Conservation (phyloP, 37 sponge, comb jelly and placozoan genomes). For the Chondrilla cf. caribensis region DNA sequence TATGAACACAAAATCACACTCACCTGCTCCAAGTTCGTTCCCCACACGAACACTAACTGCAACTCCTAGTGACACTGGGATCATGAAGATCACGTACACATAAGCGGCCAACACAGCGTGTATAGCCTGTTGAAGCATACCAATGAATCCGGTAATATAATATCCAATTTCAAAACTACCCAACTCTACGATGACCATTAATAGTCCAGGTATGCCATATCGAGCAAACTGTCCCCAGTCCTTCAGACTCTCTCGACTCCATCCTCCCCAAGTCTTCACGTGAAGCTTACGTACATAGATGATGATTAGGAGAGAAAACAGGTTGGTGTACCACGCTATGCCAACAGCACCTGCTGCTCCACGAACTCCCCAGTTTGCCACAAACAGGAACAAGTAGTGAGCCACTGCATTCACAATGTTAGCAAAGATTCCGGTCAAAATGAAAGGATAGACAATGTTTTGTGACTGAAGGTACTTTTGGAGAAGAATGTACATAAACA, state of each 20-base stretch:
- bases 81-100: not conserved
- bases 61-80: not conserved
- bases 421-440: not conserved
- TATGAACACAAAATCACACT: conserved; percentile 1
- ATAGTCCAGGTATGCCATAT: conserved; percentile 49
- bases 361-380: conserved; percentile 24
- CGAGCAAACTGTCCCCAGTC: conserved; percentile 52
- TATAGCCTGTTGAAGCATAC: conserved; percentile 7
- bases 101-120: not conserved
- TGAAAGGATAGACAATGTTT: conserved; percentile 51
- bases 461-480: conserved; percentile 67
- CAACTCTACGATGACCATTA: conserved; percentile 13
- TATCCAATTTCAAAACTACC: not conserved
- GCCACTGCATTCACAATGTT: conserved; percentile 25
- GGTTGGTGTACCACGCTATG: not conserved
- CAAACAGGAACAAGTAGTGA: conserved; percentile 40
- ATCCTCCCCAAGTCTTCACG: conserved; percentile 64
- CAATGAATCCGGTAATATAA: not conserved
- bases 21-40: conserved; percentile 22
- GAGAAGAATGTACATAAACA: conserved; percentile 23
- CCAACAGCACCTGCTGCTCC: conserved; percentile 27
- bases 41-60: not conserved
- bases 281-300: conserved; percentile 40
- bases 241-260: conserved; percentile 61
- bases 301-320: conserved; percentile 13